phyloP scores from a whole-genome alignment of 2,888 invertebrate genomes.

The Ochropleura plecta region DNA sequence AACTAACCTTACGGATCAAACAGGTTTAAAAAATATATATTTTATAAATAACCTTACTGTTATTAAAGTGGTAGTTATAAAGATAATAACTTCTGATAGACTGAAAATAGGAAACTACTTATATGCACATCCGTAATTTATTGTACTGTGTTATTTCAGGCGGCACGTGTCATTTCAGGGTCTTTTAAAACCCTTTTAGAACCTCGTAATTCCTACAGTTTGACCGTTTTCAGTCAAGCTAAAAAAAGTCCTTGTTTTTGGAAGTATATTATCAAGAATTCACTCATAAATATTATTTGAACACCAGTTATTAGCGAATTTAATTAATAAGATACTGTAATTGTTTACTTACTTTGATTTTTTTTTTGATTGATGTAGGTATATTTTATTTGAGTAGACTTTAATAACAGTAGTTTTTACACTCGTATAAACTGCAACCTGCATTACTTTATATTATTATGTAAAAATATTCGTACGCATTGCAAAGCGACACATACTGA shows the following conservation, averaged over 20 bases:
- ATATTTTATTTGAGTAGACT: too few species aligned
- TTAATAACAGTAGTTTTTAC: too few species aligned
- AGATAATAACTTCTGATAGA: neutral
- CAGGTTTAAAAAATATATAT: too few species aligned
- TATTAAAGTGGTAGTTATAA: neutral
- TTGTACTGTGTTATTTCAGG: constrained; percentile 3
- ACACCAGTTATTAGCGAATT: too few species aligned
- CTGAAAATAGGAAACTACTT: constrained; percentile 14
- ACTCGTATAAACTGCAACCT: too few species aligned
- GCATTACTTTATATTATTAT: too few species aligned
- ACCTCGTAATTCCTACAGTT: neutral
- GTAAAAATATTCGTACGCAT: too few species aligned
- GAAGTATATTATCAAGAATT: neutral
- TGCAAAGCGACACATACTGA: too few species aligned
- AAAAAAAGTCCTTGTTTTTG: neutral
- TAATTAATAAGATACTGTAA: too few species aligned
- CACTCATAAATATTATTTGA: neutral
- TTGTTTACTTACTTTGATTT: too few species aligned
- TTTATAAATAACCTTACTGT: neutral
- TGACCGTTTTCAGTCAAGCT: neutral
- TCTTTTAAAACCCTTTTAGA: neutral
- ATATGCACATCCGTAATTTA: constrained; percentile 9
- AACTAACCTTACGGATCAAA: too few species aligned
- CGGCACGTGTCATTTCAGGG: neutral
- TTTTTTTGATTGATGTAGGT: too few species aligned